Evolutionary conservation across 2,888 invertebrate species (phyloP).

Genomic region (Volucella inanis): DNA sequence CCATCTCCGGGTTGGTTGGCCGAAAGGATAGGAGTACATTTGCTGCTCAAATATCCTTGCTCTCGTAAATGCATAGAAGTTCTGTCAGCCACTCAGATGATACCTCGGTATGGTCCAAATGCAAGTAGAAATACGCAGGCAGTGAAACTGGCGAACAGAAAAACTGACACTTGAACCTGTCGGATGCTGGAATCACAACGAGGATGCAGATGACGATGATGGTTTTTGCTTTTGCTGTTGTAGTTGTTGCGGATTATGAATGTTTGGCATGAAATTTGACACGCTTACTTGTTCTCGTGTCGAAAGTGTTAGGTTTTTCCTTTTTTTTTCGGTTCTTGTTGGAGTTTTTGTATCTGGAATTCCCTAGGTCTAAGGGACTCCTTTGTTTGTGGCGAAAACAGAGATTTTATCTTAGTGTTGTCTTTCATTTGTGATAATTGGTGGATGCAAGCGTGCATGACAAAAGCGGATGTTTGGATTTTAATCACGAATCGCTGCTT

Average conservation of each 20-base stretch:
- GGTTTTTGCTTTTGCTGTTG: constrained; percentile 29
- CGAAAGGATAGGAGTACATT: constrained; percentile 30
- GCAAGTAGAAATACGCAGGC: constrained; percentile 24
- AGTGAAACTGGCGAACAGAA: background rate
- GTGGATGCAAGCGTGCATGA: constrained; percentile 36
- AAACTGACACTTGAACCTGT: constrained; percentile 34
- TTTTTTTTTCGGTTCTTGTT: background rate
- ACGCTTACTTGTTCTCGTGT: constrained; percentile 70
- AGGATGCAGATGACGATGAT: constrained; percentile 12
- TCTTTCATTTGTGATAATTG: constrained; percentile 58
- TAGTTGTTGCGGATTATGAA: constrained; percentile 60
- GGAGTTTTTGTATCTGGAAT: constrained; percentile 48
- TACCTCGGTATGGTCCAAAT: constrained; percentile 9
- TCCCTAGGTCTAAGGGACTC: constrained; percentile 14
- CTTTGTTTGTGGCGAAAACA: constrained; percentile 27
- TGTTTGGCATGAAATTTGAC: constrained; percentile 70
- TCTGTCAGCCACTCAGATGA: constrained; percentile 21
- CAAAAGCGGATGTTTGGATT: constrained; percentile 30
- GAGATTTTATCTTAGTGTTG: constrained; percentile 42
- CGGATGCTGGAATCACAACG: constrained; percentile 18
- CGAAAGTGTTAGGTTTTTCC: constrained; percentile 51
- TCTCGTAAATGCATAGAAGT: constrained; percentile 8
- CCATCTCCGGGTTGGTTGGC: constrained; percentile 31
- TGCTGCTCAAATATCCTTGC: constrained; percentile 41
- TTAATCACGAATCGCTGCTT: constrained; percentile 21